Percentiles rank a stretch among this genome's conserved stretches.
These are phyloP conservation scores for Craterocephalus amniculus DNA, from an alignment of 2,797 vertebrate species.

Conservation along the genomic window DNA sequence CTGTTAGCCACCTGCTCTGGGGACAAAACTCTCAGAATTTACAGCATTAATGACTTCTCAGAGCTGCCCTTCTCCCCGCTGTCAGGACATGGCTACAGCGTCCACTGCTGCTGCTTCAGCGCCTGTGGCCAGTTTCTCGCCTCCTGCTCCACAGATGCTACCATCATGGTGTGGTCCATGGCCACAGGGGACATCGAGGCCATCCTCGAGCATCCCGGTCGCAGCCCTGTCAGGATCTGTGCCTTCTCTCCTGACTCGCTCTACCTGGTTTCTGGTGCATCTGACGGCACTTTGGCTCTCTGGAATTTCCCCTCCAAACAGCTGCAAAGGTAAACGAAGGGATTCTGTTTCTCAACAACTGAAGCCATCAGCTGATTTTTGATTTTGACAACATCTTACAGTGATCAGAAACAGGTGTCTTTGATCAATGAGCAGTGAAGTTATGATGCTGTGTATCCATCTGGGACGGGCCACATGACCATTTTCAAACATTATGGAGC, in stretches of 20 bases:
- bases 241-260: constrained; percentile 84
- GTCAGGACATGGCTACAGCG: constrained; percentile 88
- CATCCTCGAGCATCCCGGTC: constrained; percentile 86
- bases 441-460: too few species aligned
- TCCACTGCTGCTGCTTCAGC: constrained; percentile 96
- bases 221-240: constrained; percentile 90
- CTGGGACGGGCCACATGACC: too few species aligned
- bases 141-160: constrained; percentile 95
- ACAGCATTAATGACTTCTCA: constrained; percentile 80
- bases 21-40: constrained; percentile 92
- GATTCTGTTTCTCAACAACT: background rate
- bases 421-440: background rate
- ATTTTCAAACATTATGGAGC: too few species aligned
- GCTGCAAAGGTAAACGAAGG: constrained; percentile 77
- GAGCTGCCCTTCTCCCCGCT: constrained; percentile 91
- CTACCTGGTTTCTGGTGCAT: constrained; percentile 85
- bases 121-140: constrained; percentile 87
- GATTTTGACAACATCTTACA: background rate
- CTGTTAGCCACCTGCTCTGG: constrained; percentile 92
- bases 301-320: constrained; percentile 87
- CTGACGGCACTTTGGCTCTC: constrained; percentile 89
- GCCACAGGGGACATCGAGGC: constrained; percentile 82
- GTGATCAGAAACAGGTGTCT: background rate
- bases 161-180: constrained; percentile 85
- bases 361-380: background rate